Evolutionary conservation across 1,140 invertebrate genomes (phyloP), one percentile per base, ranked within the genome.

Genomic region (Caerostris extrusa): DNA sequence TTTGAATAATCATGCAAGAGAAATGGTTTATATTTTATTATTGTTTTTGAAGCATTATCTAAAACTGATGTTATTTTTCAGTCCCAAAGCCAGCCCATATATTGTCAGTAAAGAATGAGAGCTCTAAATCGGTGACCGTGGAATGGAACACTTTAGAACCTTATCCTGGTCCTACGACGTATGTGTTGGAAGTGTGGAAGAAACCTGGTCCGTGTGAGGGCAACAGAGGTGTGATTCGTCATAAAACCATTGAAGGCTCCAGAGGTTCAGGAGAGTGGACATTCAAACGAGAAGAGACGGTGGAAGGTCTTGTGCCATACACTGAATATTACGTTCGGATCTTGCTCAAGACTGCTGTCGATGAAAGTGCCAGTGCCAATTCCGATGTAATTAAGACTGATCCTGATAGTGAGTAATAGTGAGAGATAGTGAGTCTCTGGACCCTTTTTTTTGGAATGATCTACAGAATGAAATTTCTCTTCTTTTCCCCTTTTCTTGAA

Each of bases 361-460:
- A 19, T 34, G 56, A 61, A 7, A 86, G 55, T 10, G 5, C 5
- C 3, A 93, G 91, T 61, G 14, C 67, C 1, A 19, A 86, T 34
- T 69, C 60, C 0, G 6, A 57, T 4, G n/a, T 58, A 6, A 34
- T 93, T 17, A n/a, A 34, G 53, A 93, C 91, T 17, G 7, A 7
- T 3, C 61, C 91, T 3, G 83, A 87, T 10, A 77, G 91, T 93
- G 17, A 93, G 71, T 85, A 34, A n/a, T n/a, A n/a, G n/a, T n/a
- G n/a, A n/a, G n/a, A n/a, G n/a, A n/a, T n/a, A n/a, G n/a, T n/a
- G n/a, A n/a, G n/a, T n/a, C n/a, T n/a, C n/a, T n/a, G n/a, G n/a
- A n/a, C n/a, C n/a, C n/a, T n/a, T n/a, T n/a, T n/a, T n/a, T n/a
- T n/a, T n/a, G n/a, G n/a, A n/a, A n/a, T n/a, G n/a, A n/a, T n/a